These are phyloP conservation scores for Octomys mimax DNA, from an alignment of 2,797 vertebrate species.

Conservation along the genomic window DNA sequence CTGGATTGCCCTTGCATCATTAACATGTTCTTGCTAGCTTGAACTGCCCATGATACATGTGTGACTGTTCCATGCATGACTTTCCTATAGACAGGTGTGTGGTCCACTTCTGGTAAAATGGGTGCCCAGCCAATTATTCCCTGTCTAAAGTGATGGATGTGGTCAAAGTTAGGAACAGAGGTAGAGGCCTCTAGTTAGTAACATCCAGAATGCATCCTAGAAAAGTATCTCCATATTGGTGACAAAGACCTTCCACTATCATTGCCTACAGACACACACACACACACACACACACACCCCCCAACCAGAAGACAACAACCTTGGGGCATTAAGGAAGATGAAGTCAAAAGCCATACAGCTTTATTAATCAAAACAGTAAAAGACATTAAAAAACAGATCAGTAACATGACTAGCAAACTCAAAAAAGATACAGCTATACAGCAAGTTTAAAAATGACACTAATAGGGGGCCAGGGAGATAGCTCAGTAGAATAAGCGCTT, in stretches of 20 bases:
- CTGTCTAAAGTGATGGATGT: not conserved
- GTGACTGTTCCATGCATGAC: not conserved
- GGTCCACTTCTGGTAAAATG: not conserved
- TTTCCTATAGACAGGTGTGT: not conserved
- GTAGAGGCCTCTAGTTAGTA: not conserved
- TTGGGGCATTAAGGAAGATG: not conserved
- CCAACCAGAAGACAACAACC: too few species aligned
- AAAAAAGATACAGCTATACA: not conserved
- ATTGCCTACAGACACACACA: not conserved
- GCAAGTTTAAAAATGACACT: not conserved
- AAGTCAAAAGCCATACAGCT: not conserved
- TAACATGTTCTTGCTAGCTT: not conserved
- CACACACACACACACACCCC: too few species aligned
- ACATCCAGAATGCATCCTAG: not conserved
- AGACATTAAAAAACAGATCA: not conserved
- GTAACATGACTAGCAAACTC: not conserved
- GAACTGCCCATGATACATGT: not conserved
- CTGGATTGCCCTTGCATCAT: not conserved
- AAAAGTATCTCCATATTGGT: not conserved
- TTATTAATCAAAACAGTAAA: not conserved
- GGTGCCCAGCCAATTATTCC: not conserved
- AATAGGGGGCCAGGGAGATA: too few species aligned
- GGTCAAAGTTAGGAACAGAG: not conserved
- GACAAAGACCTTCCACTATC: not conserved
- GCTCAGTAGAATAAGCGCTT: too few species aligned